Evolutionary conservation across 2,113 vertebrate genomes (phyloP).

Genomic region (Hirundichthys speculiger): DNA sequence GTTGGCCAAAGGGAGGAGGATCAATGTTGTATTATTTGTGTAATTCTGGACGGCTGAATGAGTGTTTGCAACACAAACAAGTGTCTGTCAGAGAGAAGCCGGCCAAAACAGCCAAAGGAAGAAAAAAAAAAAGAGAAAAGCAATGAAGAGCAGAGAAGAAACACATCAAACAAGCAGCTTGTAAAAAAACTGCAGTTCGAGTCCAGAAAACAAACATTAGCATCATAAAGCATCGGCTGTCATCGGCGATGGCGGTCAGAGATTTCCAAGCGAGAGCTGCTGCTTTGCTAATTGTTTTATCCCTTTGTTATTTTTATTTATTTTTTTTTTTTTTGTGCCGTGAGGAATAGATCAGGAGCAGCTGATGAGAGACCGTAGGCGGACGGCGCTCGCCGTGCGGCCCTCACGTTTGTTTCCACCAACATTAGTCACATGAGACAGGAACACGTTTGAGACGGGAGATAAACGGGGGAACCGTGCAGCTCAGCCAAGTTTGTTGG

Average conservation of each 20-base stretch:
- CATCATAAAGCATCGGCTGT: constrained; percentile 44
- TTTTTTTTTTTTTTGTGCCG: constrained; percentile 41
- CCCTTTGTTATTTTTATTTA: not conserved
- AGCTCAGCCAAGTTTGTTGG: constrained; percentile 12
- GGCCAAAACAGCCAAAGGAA: constrained; percentile 2
- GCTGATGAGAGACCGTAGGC: constrained; percentile 68
- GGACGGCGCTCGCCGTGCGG: constrained; percentile 54
- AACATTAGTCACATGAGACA: constrained; percentile 56
- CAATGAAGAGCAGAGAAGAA: constrained; percentile 31
- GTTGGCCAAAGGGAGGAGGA: constrained; percentile 19
- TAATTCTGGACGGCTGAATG: constrained; percentile 44
- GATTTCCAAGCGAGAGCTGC: constrained; percentile 31
- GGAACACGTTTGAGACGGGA: constrained; percentile 37
- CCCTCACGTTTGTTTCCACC: constrained; percentile 56
- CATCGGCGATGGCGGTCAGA: constrained; percentile 45
- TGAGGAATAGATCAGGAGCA: constrained; percentile 51
- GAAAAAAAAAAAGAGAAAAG: constrained; percentile 25
- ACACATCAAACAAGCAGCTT: constrained; percentile 45
- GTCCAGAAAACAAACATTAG: constrained; percentile 35
- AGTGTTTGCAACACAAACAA: constrained; percentile 38
- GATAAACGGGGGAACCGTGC: constrained; percentile 36
- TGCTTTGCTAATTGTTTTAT: constrained; percentile 48
- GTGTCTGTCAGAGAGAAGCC: constrained; percentile 1
- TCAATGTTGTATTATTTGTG: constrained; percentile 39
- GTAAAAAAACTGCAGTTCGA: constrained; percentile 30